These are phyloP conservation scores for Calyptommatus sinebrachiatus DNA, from an alignment of 2,113 vertebrate species.

Conservation along the genomic window DNA sequence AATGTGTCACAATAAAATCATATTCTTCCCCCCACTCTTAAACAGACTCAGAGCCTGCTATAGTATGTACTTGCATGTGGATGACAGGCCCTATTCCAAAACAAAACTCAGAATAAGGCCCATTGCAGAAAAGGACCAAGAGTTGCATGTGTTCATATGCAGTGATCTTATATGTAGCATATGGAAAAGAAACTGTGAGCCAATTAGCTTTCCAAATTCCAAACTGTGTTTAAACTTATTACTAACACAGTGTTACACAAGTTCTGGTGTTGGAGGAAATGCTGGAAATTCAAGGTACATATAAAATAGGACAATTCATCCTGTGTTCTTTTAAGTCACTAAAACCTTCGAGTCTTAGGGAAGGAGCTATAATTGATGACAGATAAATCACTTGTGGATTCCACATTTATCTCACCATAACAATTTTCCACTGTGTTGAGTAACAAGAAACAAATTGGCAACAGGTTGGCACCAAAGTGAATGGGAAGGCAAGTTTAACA, in stretches of 20 bases:
- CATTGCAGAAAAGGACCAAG: too few species aligned
- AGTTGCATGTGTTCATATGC: not conserved
- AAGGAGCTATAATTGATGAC: not conserved
- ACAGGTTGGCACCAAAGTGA: not conserved
- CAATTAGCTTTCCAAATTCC: not conserved
- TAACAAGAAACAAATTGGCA: conserved; percentile 19
- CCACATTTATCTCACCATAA: not conserved
- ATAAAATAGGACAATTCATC: conserved; percentile 1
- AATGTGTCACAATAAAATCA: too few species aligned
- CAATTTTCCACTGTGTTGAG: not conserved
- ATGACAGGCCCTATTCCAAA: too few species aligned
- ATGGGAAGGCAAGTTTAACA: conserved; percentile 20
- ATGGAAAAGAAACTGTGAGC: not conserved
- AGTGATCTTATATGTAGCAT: not conserved
- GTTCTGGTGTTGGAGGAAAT: not conserved
- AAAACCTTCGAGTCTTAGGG: not conserved
- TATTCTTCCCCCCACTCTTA: too few species aligned
- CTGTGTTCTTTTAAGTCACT: conserved; percentile 26
- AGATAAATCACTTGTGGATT: not conserved
- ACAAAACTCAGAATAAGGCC: too few species aligned
- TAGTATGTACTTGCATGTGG: too few species aligned
- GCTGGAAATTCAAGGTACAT: too few species aligned
- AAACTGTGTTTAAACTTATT: too few species aligned
- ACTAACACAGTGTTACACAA: too few species aligned
- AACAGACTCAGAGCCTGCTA: too few species aligned